These are phyloP conservation scores for Brachyrhaphis roseni DNA, from an alignment of 2,797 vertebrate species.

Conservation along the genomic window DNA sequence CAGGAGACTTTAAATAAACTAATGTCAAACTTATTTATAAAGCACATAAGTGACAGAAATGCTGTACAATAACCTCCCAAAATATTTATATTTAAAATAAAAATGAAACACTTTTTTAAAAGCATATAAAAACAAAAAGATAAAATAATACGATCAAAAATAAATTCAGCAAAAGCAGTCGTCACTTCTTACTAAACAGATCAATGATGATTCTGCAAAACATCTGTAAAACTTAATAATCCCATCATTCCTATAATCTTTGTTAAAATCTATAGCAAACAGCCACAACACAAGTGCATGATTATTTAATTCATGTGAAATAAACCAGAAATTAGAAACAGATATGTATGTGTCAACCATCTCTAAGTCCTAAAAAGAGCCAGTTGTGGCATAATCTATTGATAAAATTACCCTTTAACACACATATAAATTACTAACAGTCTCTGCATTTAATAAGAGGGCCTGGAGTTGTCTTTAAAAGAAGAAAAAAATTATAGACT, in stretches of 20 bases:
- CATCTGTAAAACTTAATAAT: not conserved
- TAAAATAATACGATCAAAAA: not conserved
- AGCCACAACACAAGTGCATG: not conserved
- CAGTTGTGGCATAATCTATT: no score
- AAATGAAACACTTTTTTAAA: no score
- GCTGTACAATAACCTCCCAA: not conserved
- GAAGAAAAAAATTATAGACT: not conserved
- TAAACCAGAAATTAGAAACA: not conserved
- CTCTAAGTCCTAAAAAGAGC: no score
- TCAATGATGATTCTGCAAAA: no score
- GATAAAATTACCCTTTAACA: no score
- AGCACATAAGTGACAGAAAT: not conserved
- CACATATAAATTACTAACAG: no score
- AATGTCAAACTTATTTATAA: not conserved
- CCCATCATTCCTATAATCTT: not conserved
- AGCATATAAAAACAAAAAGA: not conserved
- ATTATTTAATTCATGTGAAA: not conserved
- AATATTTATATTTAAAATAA: not conserved
- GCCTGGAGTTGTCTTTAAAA: not conserved
- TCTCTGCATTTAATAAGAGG: no score
- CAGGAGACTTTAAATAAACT: not conserved
- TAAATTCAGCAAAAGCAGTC: not conserved
- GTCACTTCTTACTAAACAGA: not conserved
- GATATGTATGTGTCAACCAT: not conserved
- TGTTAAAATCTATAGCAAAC: not conserved